Percentiles rank a stretch among this genome's conserved stretches.
phyloP scores from a whole-genome alignment of 2,797 vertebrate genomes.

The Brachyrhaphis roseni region DNA sequence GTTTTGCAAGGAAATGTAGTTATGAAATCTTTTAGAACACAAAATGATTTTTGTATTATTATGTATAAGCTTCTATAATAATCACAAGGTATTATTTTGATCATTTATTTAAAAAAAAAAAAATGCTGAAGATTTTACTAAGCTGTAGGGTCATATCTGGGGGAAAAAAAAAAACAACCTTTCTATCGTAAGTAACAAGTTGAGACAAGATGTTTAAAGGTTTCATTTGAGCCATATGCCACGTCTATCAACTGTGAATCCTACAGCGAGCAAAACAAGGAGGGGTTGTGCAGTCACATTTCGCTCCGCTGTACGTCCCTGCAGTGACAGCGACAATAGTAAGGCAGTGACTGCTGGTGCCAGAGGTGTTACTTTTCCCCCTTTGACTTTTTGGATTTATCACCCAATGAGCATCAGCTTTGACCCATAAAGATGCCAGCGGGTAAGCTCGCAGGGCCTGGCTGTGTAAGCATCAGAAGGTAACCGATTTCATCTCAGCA shows the following conservation, averaged over 20 bases:
- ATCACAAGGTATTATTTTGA: neutral
- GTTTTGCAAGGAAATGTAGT: neutral
- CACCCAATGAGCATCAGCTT: slow-evolving; percentile 73
- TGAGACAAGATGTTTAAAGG: slow-evolving; percentile 80
- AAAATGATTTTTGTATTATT: neutral
- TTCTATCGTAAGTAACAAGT: slow-evolving; percentile 72
- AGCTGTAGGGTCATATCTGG: slow-evolving; percentile 18
- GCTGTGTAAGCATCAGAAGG: slow-evolving; percentile 68
- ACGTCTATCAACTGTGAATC: slow-evolving; percentile 75
- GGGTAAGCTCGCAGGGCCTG: slow-evolving; percentile 65
- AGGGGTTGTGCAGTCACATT: slow-evolving; percentile 65
- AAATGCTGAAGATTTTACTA: slow-evolving; percentile 5
- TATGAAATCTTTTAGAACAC: neutral
- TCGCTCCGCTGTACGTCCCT: slow-evolving; percentile 59
- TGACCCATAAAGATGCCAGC: slow-evolving; percentile 82
- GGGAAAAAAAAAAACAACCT: slow-evolving; percentile 12
- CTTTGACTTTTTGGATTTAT: slow-evolving; percentile 82
- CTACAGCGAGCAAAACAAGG: slow-evolving; percentile 58
- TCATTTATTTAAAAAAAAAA: neutral
- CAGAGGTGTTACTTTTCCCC: slow-evolving; percentile 79
- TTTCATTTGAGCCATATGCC: slow-evolving; percentile 79
- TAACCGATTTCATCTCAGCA: slow-evolving; percentile 77
- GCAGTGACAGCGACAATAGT: slow-evolving; percentile 63
- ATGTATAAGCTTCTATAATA: neutral
- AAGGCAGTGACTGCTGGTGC: slow-evolving; percentile 65